Evolutionary conservation across 2,113 vertebrate species (phyloP).

Genomic region (Corythornis madagascariensis): DNA sequence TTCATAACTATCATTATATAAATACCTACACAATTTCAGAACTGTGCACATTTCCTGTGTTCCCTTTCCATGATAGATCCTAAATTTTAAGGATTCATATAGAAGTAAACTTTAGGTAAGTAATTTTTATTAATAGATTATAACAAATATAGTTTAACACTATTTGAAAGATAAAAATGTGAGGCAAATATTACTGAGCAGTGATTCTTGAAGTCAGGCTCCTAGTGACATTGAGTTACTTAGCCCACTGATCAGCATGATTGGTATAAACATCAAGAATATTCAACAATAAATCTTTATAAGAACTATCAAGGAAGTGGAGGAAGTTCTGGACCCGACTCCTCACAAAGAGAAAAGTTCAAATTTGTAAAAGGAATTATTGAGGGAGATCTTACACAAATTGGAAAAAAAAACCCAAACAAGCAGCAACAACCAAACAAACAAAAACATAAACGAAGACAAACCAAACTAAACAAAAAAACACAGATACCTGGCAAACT

Average conservation of each 20-base stretch:
- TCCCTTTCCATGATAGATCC: background rate
- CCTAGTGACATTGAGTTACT: background rate
- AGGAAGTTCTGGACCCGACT: background rate
- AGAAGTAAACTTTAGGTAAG: background rate
- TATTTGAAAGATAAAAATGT: background rate
- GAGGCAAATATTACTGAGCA: background rate
- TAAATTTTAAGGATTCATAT: background rate
- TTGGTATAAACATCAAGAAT: background rate
- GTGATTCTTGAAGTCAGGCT: background rate
- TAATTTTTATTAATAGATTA: background rate
- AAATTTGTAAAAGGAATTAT: background rate
- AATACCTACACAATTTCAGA: background rate
- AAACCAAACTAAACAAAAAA: no score
- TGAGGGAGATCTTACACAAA: background rate
- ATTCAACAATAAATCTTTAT: background rate
- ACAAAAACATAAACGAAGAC: no score
- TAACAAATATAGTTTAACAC: background rate
- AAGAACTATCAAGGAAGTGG: background rate
- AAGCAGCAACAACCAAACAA: no score
- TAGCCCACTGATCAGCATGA: background rate
- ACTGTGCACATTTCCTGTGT: background rate
- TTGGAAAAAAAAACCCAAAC: background rate
- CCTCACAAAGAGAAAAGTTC: background rate
- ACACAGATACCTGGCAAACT: background rate
- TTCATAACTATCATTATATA: background rate